phyloP scores from a whole-genome alignment of 1,140 invertebrate genomes.

The Diploscapter pachys region DNA sequence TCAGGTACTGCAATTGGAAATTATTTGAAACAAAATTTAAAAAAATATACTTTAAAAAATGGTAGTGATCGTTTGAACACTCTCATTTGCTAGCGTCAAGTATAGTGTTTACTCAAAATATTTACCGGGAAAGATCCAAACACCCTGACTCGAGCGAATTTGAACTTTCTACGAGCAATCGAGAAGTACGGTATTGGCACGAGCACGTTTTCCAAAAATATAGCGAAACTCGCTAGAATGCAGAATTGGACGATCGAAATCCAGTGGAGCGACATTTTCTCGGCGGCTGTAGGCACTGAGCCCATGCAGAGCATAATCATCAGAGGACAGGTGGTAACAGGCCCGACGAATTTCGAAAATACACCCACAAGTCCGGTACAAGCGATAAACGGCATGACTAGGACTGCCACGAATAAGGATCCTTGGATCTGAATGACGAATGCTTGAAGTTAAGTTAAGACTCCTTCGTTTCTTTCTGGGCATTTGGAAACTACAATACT shows the following conservation, averaged over 20 bases:
- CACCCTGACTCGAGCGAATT: slow-evolving; percentile 35
- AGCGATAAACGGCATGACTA: slow-evolving; percentile 52
- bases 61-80: too few species aligned
- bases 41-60: too few species aligned
- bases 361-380: slow-evolving; percentile 57
- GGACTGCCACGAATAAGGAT: slow-evolving; percentile 45
- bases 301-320: slow-evolving; percentile 51
- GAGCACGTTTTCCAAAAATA: slow-evolving; percentile 24
- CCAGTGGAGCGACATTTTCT: slow-evolving; percentile 54
- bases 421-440: slow-evolving; percentile 44
- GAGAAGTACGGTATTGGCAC: slow-evolving; percentile 22
- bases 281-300: slow-evolving; percentile 46
- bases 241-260: slow-evolving; percentile 43
- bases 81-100: not conserved
- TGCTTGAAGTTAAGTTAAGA: not conserved
- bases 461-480: too few species aligned
- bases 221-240: slow-evolving; percentile 10
- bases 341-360: slow-evolving; percentile 55
- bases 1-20: slow-evolving; percentile 46
- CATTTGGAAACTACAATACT: too few species aligned
- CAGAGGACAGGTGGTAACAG: slow-evolving; percentile 51
- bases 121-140: slow-evolving; percentile 54
- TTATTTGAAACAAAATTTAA: too few species aligned
- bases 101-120: not conserved
- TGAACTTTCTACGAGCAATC: slow-evolving; percentile 2